Evolutionary conservation across 2,888 invertebrate genomes (phyloP).

Genomic region (Scotopteryx bipunctaria): DNA sequence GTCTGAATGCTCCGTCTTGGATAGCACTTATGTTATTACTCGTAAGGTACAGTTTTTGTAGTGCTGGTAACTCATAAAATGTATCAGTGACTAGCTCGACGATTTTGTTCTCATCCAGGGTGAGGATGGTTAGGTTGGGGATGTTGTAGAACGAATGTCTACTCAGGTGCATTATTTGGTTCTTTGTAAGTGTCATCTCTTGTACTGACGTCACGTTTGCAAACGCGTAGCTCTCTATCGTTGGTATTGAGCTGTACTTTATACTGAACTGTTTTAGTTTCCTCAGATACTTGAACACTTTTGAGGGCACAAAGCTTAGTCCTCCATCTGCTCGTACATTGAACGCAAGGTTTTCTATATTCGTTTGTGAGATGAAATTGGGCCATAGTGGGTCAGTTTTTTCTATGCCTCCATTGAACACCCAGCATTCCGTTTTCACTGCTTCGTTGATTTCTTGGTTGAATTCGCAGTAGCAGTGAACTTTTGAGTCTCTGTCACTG

Average conservation of each 20-base stretch:
- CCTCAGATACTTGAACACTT: constrained; percentile 85
- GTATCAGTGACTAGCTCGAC: constrained; percentile 88
- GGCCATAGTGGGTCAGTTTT: constrained; percentile 88
- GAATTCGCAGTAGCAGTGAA: constrained; percentile 87
- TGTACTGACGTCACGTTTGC: constrained; percentile 88
- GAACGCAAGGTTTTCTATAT: constrained; percentile 87
- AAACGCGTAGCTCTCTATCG: constrained; percentile 88
- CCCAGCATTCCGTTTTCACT: constrained; percentile 89
- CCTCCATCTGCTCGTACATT: constrained; percentile 87
- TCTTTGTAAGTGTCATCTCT: constrained; percentile 87
- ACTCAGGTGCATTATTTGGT: constrained; percentile 86
- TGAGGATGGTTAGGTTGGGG: constrained; percentile 86
- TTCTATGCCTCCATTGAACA: constrained; percentile 87
- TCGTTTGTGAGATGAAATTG: constrained; percentile 88
- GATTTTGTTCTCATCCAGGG: constrained; percentile 89
- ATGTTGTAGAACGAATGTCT: constrained; percentile 89
- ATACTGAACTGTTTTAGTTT: constrained; percentile 87
- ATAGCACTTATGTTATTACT: constrained; percentile 93
- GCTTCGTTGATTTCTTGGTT: constrained; percentile 82
- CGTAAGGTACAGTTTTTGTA: constrained; percentile 91
- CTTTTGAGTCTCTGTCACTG: constrained; percentile 79
- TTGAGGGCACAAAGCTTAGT: constrained; percentile 88
- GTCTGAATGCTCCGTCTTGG: constrained; percentile 92
- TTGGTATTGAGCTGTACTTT: constrained; percentile 88
- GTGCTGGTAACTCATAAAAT: constrained; percentile 88